Percentiles rank a stretch among this genome's conserved stretches.
Evolutionary conservation across 92 coral and sea anemone genomes (phyloP).

Genomic region (Hydrozoanthus gracilis): DNA sequence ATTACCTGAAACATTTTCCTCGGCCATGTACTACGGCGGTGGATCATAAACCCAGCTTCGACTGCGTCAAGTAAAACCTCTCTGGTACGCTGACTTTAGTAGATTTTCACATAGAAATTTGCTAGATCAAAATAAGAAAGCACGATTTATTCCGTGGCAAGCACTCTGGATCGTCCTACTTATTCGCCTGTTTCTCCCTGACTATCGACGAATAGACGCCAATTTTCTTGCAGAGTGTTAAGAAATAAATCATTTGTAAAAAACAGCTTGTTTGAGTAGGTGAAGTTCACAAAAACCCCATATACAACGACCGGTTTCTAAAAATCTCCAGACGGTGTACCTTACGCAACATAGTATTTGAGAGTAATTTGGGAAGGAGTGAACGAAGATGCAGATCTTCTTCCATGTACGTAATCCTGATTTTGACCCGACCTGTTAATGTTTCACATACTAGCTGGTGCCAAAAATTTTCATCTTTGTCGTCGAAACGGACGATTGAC

Average conservation of each 20-base stretch:
- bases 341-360: background rate
- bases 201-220: background rate
- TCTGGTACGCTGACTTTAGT: background rate
- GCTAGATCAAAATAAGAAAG: too few species aligned
- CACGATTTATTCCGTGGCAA: background rate
- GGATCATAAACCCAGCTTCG: constrained; percentile 1
- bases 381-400: background rate
- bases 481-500: too few species aligned
- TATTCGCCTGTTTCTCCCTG: constrained; percentile 9
- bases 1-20: constrained; percentile 13
- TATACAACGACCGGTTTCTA: background rate
- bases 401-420: too few species aligned
- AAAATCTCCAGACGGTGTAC: background rate
- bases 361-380: background rate
- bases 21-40: background rate
- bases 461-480: too few species aligned
- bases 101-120: too few species aligned
- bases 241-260: background rate
- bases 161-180: background rate
- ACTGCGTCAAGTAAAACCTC: background rate
- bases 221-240: background rate
- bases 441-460: too few species aligned
- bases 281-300: background rate
- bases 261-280: background rate
- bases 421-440: too few species aligned